A percentile compares a stretch with the other conserved stretches of the same genome.
Evolutionary conservation across 2,888 invertebrate genomes (phyloP).

Genomic region (Lissocephala sabroskyi): DNA sequence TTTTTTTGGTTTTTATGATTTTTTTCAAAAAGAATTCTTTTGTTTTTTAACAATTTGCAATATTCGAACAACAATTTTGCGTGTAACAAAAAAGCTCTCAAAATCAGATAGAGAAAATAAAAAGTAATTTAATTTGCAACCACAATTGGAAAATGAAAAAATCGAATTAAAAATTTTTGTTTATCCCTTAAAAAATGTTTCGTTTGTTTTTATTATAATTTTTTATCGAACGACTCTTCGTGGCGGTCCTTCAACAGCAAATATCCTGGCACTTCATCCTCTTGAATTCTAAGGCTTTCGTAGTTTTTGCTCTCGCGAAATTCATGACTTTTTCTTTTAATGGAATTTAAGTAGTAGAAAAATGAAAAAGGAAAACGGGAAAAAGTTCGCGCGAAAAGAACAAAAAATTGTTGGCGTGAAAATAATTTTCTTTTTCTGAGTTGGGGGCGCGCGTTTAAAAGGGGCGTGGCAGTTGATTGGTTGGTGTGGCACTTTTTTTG

Average conservation of each 20-base stretch:
- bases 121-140: too few species aligned
- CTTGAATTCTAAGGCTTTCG: not conserved
- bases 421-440: too few species aligned
- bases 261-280: too few species aligned
- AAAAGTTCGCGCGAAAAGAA: too few species aligned
- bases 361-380: too few species aligned
- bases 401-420: conserved; percentile 21
- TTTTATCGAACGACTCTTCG: conserved; percentile 49
- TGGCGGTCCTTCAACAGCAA: conserved; percentile 34
- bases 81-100: conserved; percentile 53
- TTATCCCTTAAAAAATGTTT: conserved; percentile 61
- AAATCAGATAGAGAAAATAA: too few species aligned
- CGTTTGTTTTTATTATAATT: conserved; percentile 23
- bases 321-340: not conserved
- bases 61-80: conserved; percentile 49
- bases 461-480: conserved; percentile 16
- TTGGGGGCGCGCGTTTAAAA: too few species aligned
- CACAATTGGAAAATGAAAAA: too few species aligned
- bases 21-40: not conserved
- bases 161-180: conserved; percentile 46
- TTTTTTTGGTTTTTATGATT: not conserved
- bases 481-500: not conserved
- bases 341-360: conserved; percentile 2
- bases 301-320: not conserved
- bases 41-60: conserved; percentile 3